Conservation (phyloP, 2,113 vertebrate species). For the Oreocharis arfaki region DNA sequence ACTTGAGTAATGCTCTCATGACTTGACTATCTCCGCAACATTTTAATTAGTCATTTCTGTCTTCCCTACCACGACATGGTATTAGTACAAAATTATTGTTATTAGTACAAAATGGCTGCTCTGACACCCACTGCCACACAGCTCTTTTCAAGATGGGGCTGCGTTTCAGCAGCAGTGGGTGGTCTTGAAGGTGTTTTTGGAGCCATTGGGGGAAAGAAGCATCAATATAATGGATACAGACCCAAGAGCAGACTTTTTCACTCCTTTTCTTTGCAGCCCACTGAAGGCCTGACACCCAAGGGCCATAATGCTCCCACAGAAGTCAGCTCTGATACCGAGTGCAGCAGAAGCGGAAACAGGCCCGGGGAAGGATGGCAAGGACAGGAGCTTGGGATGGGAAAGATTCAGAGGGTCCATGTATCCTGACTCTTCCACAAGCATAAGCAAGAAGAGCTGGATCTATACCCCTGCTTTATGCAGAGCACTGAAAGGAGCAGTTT, state of each 20-base stretch:
- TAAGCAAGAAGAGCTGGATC: background rate
- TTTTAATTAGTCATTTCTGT: constrained; percentile 60
- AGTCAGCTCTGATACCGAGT: background rate
- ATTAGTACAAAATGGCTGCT: constrained; percentile 15
- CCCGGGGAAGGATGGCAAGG: background rate
- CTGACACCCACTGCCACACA: background rate
- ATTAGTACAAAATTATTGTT: constrained; percentile 15
- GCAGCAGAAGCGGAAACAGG: background rate
- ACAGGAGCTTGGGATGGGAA: background rate
- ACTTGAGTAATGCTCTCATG: constrained; percentile 57
- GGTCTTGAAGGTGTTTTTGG: background rate
- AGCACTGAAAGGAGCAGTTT: background rate
- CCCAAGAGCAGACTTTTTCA: background rate
- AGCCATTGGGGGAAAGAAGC: background rate
- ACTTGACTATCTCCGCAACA: constrained; percentile 46
- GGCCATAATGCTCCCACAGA: background rate
- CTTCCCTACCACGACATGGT: background rate
- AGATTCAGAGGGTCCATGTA: background rate
- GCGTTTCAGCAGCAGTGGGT: background rate
- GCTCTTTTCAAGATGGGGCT: background rate
- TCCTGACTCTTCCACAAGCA: background rate
- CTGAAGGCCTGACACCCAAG: background rate
- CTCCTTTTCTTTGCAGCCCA: background rate
- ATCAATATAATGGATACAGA: background rate
- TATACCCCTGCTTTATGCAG: background rate